Evolutionary conservation across 2,113 vertebrate genomes (phyloP).

Genomic region (Proterorhinus semilunaris): DNA sequence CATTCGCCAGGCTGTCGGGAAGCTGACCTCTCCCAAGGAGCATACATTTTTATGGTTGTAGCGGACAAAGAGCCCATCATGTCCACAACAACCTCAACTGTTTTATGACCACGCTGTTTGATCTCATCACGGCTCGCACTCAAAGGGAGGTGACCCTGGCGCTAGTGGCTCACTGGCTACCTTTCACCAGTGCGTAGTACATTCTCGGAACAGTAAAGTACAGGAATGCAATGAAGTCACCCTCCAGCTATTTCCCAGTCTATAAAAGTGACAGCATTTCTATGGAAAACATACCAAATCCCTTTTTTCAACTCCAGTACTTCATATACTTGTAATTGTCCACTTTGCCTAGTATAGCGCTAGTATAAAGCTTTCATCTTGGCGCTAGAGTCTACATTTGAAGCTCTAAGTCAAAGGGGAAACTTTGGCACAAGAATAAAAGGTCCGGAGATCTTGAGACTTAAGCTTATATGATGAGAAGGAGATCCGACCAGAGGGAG

Average conservation of each 20-base stretch:
- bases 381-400: conserved; percentile 24
- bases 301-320: conserved; percentile 16
- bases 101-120: conserved; percentile 45
- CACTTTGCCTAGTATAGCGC: conserved; percentile 35
- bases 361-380: conserved; percentile 32
- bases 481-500: conserved; percentile 16
- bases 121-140: conserved; percentile 35
- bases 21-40: no score
- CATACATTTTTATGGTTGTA: conserved; percentile 32
- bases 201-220: conserved; percentile 64
- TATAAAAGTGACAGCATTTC: conserved; percentile 75
- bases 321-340: conserved; percentile 54
- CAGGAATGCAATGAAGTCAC: conserved; percentile 73
- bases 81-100: conserved; percentile 22
- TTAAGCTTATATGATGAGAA: conserved; percentile 50
- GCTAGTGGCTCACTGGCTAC: conserved; percentile 43
- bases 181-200: conserved; percentile 39
- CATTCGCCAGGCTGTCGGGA: no score
- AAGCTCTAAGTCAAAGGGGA: conserved; percentile 24
- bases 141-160: conserved; percentile 47
- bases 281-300: conserved; percentile 65
- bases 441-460: conserved; percentile 21
- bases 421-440: conserved; percentile 38
- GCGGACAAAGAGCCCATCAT: conserved; percentile 7
- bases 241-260: conserved; percentile 68